phyloP scores from a whole-genome alignment of 2,113 vertebrate genomes.

The Menura novaehollandiae region DNA sequence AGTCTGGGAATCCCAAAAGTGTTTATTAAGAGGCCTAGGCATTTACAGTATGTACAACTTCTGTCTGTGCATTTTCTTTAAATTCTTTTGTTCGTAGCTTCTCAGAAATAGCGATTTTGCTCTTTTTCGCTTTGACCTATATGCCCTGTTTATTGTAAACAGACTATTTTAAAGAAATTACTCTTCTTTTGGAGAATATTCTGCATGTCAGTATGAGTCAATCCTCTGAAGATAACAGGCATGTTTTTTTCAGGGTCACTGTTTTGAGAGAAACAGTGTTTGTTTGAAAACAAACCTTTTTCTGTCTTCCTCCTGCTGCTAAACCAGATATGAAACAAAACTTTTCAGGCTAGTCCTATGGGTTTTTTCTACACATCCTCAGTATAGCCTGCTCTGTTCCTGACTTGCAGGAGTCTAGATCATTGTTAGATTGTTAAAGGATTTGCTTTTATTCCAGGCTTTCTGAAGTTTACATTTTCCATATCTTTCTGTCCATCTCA shows the following conservation, averaged over 20 bases:
- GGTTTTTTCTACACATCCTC: not conserved
- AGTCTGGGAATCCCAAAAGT: not conserved
- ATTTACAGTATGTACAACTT: not conserved
- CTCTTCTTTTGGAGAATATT: not conserved
- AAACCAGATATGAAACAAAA: not conserved
- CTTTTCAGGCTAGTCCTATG: not conserved
- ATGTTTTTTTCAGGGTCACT: not conserved
- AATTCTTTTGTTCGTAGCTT: not conserved
- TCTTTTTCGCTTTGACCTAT: not conserved
- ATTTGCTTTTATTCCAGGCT: not conserved
- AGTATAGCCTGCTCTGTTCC: not conserved
- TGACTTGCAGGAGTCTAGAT: not conserved
- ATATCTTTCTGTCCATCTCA: not conserved
- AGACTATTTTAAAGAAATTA: not conserved
- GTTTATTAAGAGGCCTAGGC: not conserved
- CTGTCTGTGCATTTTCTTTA: not conserved
- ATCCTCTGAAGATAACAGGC: not conserved
- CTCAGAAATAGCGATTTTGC: not conserved
- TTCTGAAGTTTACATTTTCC: slow-evolving; percentile 7
- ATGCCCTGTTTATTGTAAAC: not conserved
- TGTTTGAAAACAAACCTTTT: not conserved
- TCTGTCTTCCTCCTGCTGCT: not conserved
- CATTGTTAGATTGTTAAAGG: not conserved
- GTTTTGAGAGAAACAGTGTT: slow-evolving; percentile 1
- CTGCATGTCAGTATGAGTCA: not conserved